phyloP scores from a whole-genome alignment of 1,140 invertebrate species.

The Bradynema listronoti region DNA sequence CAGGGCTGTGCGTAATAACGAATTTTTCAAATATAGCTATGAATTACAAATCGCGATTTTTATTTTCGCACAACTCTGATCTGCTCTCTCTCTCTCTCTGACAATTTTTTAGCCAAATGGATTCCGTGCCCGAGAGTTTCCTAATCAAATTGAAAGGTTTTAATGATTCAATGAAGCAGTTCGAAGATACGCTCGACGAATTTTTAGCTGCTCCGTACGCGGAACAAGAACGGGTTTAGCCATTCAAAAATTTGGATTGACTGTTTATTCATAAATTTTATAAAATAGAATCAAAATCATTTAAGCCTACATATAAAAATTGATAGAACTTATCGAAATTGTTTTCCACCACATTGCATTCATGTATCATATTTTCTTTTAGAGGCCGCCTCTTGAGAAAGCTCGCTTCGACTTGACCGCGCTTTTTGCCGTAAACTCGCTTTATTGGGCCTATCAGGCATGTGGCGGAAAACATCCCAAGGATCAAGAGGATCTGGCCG shows the following conservation, averaged over 20 bases:
- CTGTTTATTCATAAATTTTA: too few relatives aligned
- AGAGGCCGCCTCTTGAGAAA: conserved; percentile 4
- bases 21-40: too few relatives aligned
- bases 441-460: conserved; percentile 4
- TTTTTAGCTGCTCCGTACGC: background rate
- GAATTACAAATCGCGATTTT: too few relatives aligned
- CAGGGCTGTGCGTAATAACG: too few relatives aligned
- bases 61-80: too few relatives aligned
- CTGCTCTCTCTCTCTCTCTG: too few relatives aligned
- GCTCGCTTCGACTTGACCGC: conserved; percentile 4
- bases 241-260: background rate
- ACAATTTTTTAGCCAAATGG: too few relatives aligned
- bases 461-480: conserved; percentile 10
- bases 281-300: too few relatives aligned
- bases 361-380: background rate
- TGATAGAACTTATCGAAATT: background rate
- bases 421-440: conserved; percentile 6
- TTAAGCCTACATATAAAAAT: too few relatives aligned
- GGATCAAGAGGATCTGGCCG: background rate
- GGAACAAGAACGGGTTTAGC: background rate
- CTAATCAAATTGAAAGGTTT: background rate
- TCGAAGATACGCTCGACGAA: conserved; percentile 3
- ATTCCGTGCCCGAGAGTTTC: background rate
- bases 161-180: background rate
- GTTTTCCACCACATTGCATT: background rate